Evolutionary conservation across 1,140 invertebrate genomes (phyloP).

Genomic region (Microplitis demolitor): DNA sequence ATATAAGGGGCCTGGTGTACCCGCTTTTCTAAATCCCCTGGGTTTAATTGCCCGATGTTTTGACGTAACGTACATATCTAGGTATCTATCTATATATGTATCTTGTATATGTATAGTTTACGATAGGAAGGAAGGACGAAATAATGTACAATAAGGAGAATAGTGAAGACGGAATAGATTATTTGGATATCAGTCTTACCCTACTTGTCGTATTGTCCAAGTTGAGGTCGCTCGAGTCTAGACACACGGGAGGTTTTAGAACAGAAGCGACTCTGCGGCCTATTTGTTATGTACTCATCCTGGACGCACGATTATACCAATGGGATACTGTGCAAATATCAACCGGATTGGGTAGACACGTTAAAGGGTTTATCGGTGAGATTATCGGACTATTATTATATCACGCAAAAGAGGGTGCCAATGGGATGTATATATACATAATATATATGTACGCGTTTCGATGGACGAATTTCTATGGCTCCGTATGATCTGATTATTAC

Average conservation of each 20-base stretch:
- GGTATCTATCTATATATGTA: too few relatives aligned
- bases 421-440: background rate
- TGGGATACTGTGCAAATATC: slow-evolving; percentile 25
- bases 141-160: background rate
- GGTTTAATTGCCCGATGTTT: slow-evolving; percentile 60
- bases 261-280: too few relatives aligned
- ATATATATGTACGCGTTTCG: background rate
- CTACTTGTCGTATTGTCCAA: background rate
- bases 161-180: background rate
- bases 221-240: background rate
- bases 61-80: slow-evolving; percentile 39
- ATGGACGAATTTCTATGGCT: background rate
- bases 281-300: background rate
- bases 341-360: background rate
- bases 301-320: slow-evolving; percentile 14
- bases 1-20: background rate
- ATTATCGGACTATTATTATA: slow-evolving; percentile 23
- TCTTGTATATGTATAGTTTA: too few relatives aligned
- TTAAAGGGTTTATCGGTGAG: slow-evolving; percentile 23
- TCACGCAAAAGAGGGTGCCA: slow-evolving; percentile 15
- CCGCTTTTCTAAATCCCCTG: slow-evolving; percentile 52
- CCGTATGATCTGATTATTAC: background rate
- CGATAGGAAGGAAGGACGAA: too few relatives aligned
- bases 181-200: background rate
- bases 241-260: too few relatives aligned